Evolutionary conservation across 2,888 invertebrate species (phyloP).

Genomic region (Keiferia lycopersicella): DNA sequence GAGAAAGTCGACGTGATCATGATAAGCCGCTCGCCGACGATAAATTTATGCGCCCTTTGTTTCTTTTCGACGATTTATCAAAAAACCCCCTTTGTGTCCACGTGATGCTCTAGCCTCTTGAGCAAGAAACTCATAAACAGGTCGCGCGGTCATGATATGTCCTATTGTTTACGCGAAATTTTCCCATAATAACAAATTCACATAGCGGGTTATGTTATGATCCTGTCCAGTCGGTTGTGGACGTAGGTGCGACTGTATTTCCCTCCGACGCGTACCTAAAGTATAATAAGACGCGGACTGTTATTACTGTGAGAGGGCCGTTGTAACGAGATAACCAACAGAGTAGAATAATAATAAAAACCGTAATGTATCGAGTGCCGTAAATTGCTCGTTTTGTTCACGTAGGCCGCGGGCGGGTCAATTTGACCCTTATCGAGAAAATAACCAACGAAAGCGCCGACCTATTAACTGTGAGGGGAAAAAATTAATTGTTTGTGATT

Average conservation of each 20-base stretch:
- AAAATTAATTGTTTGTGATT: slow-evolving; percentile 75
- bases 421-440: slow-evolving; percentile 77
- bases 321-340: slow-evolving; percentile 58
- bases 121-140: slow-evolving; percentile 46
- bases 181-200: slow-evolving; percentile 32
- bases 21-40: slow-evolving; percentile 67
- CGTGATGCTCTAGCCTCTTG: slow-evolving; percentile 36
- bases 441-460: slow-evolving; percentile 70
- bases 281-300: slow-evolving; percentile 41
- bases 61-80: slow-evolving; percentile 76
- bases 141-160: slow-evolving; percentile 48
- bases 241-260: slow-evolving; percentile 32
- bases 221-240: slow-evolving; percentile 28
- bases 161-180: slow-evolving; percentile 35
- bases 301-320: slow-evolving; percentile 50
- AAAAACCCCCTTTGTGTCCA: slow-evolving; percentile 59
- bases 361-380: slow-evolving; percentile 63
- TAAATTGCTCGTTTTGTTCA: slow-evolving; percentile 71
- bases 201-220: slow-evolving; percentile 22
- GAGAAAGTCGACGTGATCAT: slow-evolving; percentile 74
- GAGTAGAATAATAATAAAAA: slow-evolving; percentile 64
- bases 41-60: slow-evolving; percentile 79
- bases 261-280: slow-evolving; percentile 34
- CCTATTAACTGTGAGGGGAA: slow-evolving; percentile 66
- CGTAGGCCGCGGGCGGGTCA: slow-evolving; percentile 69